Conservation (phyloP, 2,797 vertebrate genomes). For the Hyperoplus lanceolatus region DNA sequence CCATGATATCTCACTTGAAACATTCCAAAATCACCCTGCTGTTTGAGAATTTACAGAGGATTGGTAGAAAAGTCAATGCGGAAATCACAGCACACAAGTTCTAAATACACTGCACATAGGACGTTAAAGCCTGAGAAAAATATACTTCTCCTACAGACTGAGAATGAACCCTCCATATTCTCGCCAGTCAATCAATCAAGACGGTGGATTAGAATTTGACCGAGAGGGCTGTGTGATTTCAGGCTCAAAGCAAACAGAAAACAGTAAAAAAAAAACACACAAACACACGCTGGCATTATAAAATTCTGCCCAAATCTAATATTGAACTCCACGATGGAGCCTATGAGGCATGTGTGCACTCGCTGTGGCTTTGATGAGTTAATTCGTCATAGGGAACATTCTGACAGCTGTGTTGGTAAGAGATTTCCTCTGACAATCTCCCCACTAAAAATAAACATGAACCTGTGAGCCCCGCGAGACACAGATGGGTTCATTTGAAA, state of each 20-base stretch:
- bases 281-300: constrained; percentile 20
- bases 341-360: neutral
- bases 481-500: constrained; percentile 32
- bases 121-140: neutral
- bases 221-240: neutral
- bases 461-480: constrained; percentile 23
- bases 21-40: constrained; percentile 17
- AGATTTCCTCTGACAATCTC: neutral
- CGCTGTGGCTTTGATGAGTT: neutral
- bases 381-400: constrained; percentile 1
- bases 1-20: constrained; percentile 18
- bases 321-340: constrained; percentile 21
- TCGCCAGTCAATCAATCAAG: constrained; percentile 40
- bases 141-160: neutral
- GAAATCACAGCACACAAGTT: constrained; percentile 6
- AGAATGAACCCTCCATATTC: neutral
- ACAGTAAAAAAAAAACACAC: constrained; percentile 3
- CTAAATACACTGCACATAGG: neutral
- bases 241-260: neutral
- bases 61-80: neutral
- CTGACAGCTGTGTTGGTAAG: neutral
- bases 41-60: neutral
- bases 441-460: constrained; percentile 17
- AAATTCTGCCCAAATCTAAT: constrained; percentile 49
- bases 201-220: constrained; percentile 27